Evolutionary conservation across 2,888 invertebrate genomes (phyloP).

Genomic region (Dione vanillae): DNA sequence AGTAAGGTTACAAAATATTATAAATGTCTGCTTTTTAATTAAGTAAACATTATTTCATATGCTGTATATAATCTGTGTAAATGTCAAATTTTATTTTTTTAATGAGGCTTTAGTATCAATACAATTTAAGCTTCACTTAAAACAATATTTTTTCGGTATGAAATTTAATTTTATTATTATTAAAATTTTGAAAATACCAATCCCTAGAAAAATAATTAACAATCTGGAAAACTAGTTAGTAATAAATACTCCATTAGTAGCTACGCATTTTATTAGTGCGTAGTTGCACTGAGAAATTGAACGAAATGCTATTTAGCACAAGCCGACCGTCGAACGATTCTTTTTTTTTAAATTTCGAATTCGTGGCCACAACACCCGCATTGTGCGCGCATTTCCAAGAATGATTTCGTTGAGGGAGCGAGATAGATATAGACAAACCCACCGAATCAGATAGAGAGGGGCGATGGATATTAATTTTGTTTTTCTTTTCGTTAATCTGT

Average conservation of each 20-base stretch:
- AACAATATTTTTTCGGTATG: neutral
- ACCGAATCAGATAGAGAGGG: constrained; percentile 52
- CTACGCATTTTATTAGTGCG: constrained; percentile 27
- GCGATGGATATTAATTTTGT: constrained; percentile 70
- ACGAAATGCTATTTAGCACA: constrained; percentile 68
- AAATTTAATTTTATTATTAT: neutral
- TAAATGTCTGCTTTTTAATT: no score
- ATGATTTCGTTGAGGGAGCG: constrained; percentile 75
- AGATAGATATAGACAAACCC: constrained; percentile 49
- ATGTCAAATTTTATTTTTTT: no score
- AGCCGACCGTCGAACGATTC: constrained; percentile 59
- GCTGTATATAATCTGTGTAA: no score
- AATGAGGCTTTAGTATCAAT: no score
- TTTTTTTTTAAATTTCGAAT: constrained; percentile 74
- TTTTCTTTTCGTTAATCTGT: constrained; percentile 81
- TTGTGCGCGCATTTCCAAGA: constrained; percentile 82
- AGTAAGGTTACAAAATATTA: no score
- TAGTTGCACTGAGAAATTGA: constrained; percentile 59
- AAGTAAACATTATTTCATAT: no score
- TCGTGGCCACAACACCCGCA: constrained; percentile 80
- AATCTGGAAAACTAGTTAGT: neutral
- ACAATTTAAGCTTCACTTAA: no score
- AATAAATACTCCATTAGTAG: constrained; percentile 2
- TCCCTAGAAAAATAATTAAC: constrained; percentile 3
- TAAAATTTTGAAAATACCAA: neutral